Conservation (phyloP, 2,113 vertebrate species). For the Probosciger aterrimus region DNA sequence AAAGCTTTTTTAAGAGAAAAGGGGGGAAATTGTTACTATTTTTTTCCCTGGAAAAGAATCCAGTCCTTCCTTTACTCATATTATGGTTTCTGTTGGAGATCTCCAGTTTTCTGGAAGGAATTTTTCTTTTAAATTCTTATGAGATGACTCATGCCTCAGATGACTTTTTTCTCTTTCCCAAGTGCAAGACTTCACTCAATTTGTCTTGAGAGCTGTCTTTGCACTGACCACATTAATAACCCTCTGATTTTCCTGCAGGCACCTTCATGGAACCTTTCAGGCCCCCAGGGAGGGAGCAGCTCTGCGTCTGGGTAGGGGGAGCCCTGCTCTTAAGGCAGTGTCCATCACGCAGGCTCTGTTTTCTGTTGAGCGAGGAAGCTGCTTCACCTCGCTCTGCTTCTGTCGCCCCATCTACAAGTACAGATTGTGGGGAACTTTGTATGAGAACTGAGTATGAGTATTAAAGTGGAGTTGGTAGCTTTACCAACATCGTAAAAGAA, state of each 20-base stretch:
- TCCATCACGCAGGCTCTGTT: neutral
- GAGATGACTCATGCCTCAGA: neutral
- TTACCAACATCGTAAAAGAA: neutral
- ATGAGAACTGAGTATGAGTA: neutral
- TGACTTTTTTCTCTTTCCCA: neutral
- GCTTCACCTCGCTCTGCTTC: neutral
- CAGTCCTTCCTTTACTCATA: neutral
- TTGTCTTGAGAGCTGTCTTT: neutral
- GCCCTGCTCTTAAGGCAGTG: neutral
- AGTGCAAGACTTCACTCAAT: neutral
- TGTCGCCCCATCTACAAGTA: neutral
- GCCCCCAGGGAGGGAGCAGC: neutral
- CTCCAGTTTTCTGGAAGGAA: neutral
- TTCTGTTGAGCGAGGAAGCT: neutral
- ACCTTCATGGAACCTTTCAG: neutral
- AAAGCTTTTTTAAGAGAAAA: neutral
- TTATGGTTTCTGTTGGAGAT: neutral
- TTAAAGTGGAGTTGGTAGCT: neutral
- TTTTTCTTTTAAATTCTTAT: neutral
- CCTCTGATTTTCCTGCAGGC: neutral
- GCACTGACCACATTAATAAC: neutral
- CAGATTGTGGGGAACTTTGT: neutral
- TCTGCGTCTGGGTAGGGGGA: accelerated
- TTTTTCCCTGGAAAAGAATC: neutral
- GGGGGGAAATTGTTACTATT: no score